Conservation (phyloP, 2,888 invertebrate genomes). For the Globia sparganii region DNA sequence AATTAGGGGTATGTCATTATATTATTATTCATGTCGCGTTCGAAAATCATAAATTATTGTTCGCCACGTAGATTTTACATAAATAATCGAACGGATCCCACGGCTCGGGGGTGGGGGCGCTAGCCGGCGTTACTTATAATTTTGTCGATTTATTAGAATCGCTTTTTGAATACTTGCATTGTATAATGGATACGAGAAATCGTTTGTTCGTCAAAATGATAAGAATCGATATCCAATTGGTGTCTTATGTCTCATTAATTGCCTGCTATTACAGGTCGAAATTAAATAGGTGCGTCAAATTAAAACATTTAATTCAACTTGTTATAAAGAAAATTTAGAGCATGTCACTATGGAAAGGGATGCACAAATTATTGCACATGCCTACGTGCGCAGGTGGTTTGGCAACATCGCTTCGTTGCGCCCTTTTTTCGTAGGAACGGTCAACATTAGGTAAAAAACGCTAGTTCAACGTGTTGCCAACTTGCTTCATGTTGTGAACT, state of each 20-base stretch:
- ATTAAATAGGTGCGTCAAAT: not conserved
- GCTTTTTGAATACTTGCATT: constrained; percentile 35
- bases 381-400: too few species aligned
- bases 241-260: not conserved
- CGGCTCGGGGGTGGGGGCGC: constrained; percentile 26
- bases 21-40: constrained; percentile 67
- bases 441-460: not conserved
- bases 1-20: constrained; percentile 55
- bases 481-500: not conserved
- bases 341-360: too few species aligned
- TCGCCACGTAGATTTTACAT: constrained; percentile 67
- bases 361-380: too few species aligned
- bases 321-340: too few species aligned
- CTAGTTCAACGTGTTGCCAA: too few species aligned
- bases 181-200: constrained; percentile 25
- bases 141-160: constrained; percentile 47
- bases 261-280: not conserved
- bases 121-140: constrained; percentile 41
- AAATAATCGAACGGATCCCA: constrained; percentile 57
- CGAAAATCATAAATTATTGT: constrained; percentile 72
- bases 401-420: too few species aligned
- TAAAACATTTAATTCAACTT: too few species aligned
- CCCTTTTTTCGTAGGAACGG: too few species aligned
- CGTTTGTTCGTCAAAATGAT: not conserved
- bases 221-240: not conserved